These are phyloP conservation scores for Apantesis nais DNA, from an alignment of 2,888 invertebrate genomes.

Conservation along the genomic window DNA sequence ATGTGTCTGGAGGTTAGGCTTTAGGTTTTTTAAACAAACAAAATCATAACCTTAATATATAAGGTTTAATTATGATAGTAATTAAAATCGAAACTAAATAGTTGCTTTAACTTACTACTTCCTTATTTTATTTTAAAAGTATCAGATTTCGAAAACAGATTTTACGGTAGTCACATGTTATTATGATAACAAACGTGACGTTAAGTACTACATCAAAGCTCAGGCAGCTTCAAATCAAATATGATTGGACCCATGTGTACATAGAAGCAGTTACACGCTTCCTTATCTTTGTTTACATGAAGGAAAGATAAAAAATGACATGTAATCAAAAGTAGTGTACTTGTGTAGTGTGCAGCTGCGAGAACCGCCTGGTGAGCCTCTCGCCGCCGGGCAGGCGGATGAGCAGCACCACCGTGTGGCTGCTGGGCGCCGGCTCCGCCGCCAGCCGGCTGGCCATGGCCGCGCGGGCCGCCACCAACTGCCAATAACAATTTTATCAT, in stretches of 20 bases:
- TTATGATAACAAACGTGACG: too few relatives aligned
- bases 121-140: not conserved
- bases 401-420: slow-evolving; percentile 92
- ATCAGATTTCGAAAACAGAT: too few relatives aligned
- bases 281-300: too few relatives aligned
- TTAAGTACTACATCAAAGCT: too few relatives aligned
- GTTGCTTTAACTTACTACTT: not conserved
- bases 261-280: too few relatives aligned
- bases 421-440: slow-evolving; percentile 90
- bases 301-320: not conserved
- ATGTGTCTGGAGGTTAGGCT: too few relatives aligned
- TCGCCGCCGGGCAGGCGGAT: slow-evolving; percentile 96
- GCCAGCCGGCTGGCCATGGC: slow-evolving; percentile 88
- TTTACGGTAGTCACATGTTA: too few relatives aligned
- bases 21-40: not conserved
- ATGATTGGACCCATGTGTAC: too few relatives aligned
- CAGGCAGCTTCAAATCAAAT: too few relatives aligned
- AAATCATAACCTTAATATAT: not conserved
- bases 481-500: slow-evolving; percentile 31
- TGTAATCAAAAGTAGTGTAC: slow-evolving; percentile 73
- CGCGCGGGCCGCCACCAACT: slow-evolving; percentile 89
- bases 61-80: too few relatives aligned
- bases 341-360: slow-evolving; percentile 91
- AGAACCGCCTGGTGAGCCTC: slow-evolving; percentile 94
- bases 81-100: not conserved